A percentile compares a stretch with the other conserved stretches of the same genome.
Conservation (phyloP, 2,888 invertebrate species). For the Zygogramma bicolorata region DNA sequence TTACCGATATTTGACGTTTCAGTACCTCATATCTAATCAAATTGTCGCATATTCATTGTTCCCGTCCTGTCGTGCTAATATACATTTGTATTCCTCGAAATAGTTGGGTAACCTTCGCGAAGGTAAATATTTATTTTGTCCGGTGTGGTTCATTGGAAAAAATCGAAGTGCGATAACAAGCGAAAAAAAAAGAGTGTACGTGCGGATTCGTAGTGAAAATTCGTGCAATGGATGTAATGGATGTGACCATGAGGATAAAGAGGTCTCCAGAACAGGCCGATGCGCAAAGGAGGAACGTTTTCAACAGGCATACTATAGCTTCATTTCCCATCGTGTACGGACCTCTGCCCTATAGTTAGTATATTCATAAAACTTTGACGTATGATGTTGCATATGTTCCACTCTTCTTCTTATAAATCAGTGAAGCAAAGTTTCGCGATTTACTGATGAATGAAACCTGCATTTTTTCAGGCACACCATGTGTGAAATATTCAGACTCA, state of each 20-base stretch:
- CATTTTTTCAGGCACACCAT: too few species aligned
- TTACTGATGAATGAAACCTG: too few species aligned
- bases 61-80: neutral
- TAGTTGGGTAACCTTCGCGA: slow-evolving; percentile 7
- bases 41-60: neutral
- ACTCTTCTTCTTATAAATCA: too few species aligned
- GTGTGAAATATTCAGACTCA: too few species aligned
- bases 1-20: neutral
- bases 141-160: neutral
- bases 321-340: slow-evolving; percentile 81
- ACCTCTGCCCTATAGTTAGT: slow-evolving; percentile 84
- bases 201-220: neutral
- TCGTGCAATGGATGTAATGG: slow-evolving; percentile 36
- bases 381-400: neutral
- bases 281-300: slow-evolving; percentile 54
- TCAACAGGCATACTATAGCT: slow-evolving; percentile 65
- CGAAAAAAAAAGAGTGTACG: neutral
- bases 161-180: neutral
- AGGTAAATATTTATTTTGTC: slow-evolving; percentile 10
- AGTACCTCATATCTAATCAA: neutral
- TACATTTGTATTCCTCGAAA: neutral
- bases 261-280: slow-evolving; percentile 53
- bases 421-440: too few species aligned
- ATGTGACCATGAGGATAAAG: slow-evolving; percentile 59
- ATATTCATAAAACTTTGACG: slow-evolving; percentile 47